A percentile compares a stretch with the other conserved stretches of the same genome.
Evolutionary conservation across 2,113 vertebrate genomes (phyloP).

Genomic region (Nothocercus nigrocapillus): DNA sequence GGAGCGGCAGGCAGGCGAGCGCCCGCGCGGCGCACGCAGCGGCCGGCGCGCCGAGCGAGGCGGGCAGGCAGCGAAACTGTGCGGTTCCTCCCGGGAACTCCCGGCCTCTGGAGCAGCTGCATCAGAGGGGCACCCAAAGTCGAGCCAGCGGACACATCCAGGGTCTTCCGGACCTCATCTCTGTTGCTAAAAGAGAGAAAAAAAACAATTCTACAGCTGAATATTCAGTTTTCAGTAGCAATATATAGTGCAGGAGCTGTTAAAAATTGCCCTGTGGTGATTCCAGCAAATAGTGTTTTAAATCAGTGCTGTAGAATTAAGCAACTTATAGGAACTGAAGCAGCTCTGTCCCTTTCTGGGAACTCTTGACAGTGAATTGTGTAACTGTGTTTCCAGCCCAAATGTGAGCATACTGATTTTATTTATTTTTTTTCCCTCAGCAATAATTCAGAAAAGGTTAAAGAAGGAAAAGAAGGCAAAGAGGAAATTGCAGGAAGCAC

Average conservation of each 20-base stretch:
- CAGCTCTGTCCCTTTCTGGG: not conserved
- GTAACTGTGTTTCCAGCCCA: not conserved
- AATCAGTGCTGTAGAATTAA: not conserved
- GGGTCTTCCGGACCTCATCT: not conserved
- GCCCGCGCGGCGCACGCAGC: accelerated
- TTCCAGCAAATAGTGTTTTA: not conserved
- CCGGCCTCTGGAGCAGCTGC: not conserved
- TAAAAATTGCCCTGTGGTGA: not conserved
- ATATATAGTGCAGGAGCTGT: not conserved
- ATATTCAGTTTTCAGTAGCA: not conserved
- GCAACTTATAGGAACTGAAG: not conserved
- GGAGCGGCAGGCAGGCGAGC: not conserved
- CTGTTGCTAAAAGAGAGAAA: not conserved
- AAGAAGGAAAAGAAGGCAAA: conserved; percentile 99
- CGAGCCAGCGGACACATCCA: not conserved
- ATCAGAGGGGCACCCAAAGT: not conserved
- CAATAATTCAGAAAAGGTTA: conserved; percentile 98
- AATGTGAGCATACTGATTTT: not conserved
- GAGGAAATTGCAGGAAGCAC: conserved; percentile 99
- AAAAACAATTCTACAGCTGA: not conserved
- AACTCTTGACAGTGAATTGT: not conserved
- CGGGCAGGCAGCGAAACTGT: not conserved
- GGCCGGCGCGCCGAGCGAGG: too few relatives aligned
- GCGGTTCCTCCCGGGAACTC: not conserved
- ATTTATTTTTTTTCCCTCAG: conserved; percentile 67